Conservation (phyloP, 2,113 vertebrate genomes). For the Ailurus styani region DNA sequence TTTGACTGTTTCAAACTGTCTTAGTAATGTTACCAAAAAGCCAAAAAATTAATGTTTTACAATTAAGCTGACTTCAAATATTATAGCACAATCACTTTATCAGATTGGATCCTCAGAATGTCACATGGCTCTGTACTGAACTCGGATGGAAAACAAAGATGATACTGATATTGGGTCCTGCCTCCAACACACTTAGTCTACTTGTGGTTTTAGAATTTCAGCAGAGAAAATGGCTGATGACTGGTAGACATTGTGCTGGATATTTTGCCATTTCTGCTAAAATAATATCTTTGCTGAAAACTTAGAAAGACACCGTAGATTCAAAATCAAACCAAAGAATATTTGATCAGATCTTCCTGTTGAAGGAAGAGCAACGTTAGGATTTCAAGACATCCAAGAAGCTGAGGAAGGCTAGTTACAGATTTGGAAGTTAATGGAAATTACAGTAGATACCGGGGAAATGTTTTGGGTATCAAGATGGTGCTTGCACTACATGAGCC, state of each 20-base stretch:
- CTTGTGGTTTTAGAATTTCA: background rate
- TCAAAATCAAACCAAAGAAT: background rate
- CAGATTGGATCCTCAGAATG: background rate
- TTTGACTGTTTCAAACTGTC: background rate
- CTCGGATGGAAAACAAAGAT: background rate
- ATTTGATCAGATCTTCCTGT: background rate
- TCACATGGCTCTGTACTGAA: background rate
- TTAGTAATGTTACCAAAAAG: background rate
- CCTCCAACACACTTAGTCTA: rapidly evolving
- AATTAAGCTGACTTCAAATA: background rate
- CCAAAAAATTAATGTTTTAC: background rate
- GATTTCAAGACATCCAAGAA: background rate
- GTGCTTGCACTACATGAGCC: background rate
- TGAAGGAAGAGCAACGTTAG: background rate
- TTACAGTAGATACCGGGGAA: background rate
- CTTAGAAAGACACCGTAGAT: background rate
- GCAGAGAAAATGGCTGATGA: background rate
- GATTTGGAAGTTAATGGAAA: background rate
- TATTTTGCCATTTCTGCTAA: background rate
- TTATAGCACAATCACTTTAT: background rate
- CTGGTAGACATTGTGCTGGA: background rate
- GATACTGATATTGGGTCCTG: background rate
- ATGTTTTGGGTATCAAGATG: background rate
- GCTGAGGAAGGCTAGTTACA: background rate
- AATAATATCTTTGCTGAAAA: background rate